These are phyloP conservation scores for Lutraria lutraria DNA, from an alignment of 2,888 invertebrate genomes.

Conservation along the genomic window DNA sequence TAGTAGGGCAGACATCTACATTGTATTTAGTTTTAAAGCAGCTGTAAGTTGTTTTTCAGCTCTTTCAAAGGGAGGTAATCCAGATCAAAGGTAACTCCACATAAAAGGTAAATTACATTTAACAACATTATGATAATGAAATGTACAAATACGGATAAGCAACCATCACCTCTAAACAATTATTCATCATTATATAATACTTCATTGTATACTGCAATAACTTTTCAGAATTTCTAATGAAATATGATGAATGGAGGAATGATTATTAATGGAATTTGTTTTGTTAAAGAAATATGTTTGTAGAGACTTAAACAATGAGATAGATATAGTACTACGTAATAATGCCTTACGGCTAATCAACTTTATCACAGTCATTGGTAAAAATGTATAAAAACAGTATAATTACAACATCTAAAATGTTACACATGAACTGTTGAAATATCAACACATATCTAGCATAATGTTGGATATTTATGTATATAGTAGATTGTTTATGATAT, in stretches of 20 bases:
- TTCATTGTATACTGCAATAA: not conserved
- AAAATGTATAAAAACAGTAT: not conserved
- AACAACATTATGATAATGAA: slow-evolving; percentile 13
- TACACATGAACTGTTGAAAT: not conserved
- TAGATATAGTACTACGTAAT: not conserved
- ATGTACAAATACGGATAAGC: not conserved
- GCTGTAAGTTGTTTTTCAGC: too few species aligned
- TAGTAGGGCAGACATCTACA: too few species aligned
- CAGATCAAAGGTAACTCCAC: not conserved
- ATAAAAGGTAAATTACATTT: not conserved
- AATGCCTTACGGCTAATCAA: not conserved
- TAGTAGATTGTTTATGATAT: too few species aligned
- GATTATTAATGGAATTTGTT: not conserved
- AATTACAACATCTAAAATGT: not conserved
- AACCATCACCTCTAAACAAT: not conserved
- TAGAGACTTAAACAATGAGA: not conserved
- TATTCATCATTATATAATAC: not conserved
- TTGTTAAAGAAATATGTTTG: not conserved
- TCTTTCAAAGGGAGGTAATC: not conserved
- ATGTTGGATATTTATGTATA: too few species aligned
- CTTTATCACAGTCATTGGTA: not conserved
- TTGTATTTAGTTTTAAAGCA: too few species aligned
- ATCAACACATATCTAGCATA: not conserved
- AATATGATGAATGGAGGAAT: not conserved
- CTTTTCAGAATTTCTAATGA: not conserved